A percentile compares a stretch with the other conserved stretches of the same genome.
These are phyloP conservation scores for Sciurus carolinensis DNA, from an alignment of 2,797 vertebrate genomes.

Conservation along the genomic window DNA sequence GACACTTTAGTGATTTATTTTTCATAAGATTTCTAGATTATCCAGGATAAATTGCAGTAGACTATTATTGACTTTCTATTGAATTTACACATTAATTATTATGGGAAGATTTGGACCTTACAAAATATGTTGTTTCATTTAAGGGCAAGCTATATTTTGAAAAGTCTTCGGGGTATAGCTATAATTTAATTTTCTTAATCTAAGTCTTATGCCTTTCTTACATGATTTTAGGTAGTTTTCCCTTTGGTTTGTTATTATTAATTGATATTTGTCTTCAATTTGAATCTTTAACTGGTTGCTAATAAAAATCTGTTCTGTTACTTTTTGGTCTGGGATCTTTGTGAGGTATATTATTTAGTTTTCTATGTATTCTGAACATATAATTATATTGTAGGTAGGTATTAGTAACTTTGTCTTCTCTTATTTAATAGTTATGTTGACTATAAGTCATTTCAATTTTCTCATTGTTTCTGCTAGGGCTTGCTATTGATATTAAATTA, in stretches of 20 bases:
- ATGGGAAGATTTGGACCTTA: background rate
- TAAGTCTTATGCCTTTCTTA: background rate
- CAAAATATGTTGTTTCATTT: background rate
- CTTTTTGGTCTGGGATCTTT: background rate
- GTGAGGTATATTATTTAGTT: background rate
- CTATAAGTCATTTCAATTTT: background rate
- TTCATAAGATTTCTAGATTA: background rate
- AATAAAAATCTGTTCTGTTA: conserved; percentile 5
- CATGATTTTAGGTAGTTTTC: background rate
- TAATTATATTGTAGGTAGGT: background rate
- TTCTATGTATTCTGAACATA: background rate
- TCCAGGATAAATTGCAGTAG: conserved; percentile 9
- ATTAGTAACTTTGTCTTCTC: background rate
- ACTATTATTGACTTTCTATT: background rate
- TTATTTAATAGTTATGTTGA: background rate
- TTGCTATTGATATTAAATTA: background rate
- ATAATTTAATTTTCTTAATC: background rate
- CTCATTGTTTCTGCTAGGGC: background rate
- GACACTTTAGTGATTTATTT: background rate
- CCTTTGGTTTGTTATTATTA: background rate
- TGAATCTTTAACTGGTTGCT: conserved; percentile 3
- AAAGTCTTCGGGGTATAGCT: background rate
- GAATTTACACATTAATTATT: background rate
- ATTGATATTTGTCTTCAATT: background rate
- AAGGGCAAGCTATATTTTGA: background rate